Evolutionary conservation across 2,888 invertebrate genomes (phyloP).

Genomic region (Andrena camellia): DNA sequence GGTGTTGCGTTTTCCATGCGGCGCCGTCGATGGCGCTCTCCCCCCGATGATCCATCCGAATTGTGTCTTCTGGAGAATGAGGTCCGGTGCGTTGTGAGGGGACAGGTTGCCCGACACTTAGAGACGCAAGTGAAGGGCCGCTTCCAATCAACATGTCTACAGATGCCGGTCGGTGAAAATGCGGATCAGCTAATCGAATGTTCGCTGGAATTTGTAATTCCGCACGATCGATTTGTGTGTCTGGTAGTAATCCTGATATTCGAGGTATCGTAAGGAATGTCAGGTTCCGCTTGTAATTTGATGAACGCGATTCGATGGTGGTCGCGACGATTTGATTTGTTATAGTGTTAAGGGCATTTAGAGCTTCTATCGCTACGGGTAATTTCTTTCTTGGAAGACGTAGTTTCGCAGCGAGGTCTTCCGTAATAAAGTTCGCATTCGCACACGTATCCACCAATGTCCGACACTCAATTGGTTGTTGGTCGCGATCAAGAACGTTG

Average conservation of each 20-base stretch:
- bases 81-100: not conserved
- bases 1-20: not conserved
- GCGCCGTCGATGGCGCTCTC: conserved; percentile 10
- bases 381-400: not conserved
- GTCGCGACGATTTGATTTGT: not conserved
- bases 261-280: not conserved
- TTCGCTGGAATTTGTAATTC: not conserved
- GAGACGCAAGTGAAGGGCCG: not conserved
- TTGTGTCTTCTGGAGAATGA: not conserved
- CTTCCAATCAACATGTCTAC: not conserved
- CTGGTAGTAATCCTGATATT: not conserved
- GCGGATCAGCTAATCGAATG: not conserved
- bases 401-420: not conserved
- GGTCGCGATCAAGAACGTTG: not conserved
- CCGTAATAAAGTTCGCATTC: not conserved
- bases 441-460: not conserved
- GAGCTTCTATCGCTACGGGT: not conserved
- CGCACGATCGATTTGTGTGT: not conserved
- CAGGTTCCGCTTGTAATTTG: not conserved
- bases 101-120: not conserved
- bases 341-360: not conserved
- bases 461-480: not conserved
- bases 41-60: not conserved
- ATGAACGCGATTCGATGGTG: not conserved
- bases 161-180: not conserved